phyloP scores from a whole-genome alignment of 2,113 vertebrate genomes.

The Gopherus evgoodei region DNA sequence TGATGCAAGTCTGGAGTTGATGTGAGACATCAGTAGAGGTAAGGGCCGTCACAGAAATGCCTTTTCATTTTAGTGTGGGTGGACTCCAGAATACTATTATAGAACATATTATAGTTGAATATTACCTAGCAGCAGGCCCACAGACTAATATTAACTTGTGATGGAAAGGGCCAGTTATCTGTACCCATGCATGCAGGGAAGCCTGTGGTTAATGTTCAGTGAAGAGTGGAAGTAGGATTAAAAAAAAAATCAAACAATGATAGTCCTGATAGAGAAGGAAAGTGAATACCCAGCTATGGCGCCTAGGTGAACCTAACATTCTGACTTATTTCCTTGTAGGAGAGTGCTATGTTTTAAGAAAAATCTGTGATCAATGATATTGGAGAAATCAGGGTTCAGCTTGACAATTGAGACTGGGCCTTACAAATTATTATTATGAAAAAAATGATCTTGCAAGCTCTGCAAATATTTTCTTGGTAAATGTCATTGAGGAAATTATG shows the following conservation, averaged over 20 bases:
- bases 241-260: not conserved
- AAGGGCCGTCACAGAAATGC: not conserved
- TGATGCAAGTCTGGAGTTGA: not conserved
- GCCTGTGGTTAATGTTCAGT: too few species aligned
- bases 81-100: not conserved
- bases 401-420: not conserved
- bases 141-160: too few species aligned
- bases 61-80: rapidly evolving
- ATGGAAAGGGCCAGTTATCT: not conserved
- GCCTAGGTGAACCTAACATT: rapidly evolving
- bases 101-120: not conserved
- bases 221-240: rapidly evolving
- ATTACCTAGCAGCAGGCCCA: not conserved
- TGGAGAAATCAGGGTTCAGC: not conserved
- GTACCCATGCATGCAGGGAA: rapidly evolving
- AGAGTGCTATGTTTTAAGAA: not conserved
- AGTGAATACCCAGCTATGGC: not conserved
- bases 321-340: not conserved
- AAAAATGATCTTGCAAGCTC: not conserved
- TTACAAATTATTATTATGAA: not conserved
- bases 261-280: not conserved
- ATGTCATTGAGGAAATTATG: not conserved
- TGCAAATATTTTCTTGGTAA: not conserved
- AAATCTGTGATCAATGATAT: not conserved
- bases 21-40: not conserved